A percentile compares a stretch with the other conserved stretches of the same genome.
Evolutionary conservation across 2,888 invertebrate species (phyloP).

Genomic region (Agrotis puta): DNA sequence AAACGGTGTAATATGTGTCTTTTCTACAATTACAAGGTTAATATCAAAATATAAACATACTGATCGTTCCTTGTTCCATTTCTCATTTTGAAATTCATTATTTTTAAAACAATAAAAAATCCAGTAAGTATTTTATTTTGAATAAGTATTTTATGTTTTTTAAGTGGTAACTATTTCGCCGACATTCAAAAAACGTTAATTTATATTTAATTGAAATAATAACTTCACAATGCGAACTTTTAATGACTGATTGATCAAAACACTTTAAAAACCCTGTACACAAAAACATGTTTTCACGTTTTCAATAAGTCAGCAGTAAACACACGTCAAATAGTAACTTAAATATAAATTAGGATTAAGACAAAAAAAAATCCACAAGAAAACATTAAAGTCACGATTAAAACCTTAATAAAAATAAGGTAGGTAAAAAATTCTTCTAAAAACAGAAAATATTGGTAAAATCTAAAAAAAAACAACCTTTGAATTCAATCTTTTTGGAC

Average conservation of each 20-base stretch:
- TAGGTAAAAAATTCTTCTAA: background rate
- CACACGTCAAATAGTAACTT: background rate
- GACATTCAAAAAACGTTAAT: conserved; percentile 58
- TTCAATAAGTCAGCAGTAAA: background rate
- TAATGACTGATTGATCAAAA: conserved; percentile 18
- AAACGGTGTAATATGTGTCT: background rate
- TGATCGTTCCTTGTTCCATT: background rate
- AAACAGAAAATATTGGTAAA: background rate
- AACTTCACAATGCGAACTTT: conserved; percentile 15
- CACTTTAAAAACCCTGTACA: conserved; percentile 9
- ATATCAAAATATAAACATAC: background rate
- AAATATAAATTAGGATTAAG: background rate
- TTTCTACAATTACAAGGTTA: background rate
- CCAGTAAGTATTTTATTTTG: background rate
- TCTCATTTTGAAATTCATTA: background rate
- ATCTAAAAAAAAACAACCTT: too few species aligned
- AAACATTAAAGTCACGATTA: background rate
- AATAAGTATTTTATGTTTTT: background rate
- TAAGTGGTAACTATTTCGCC: conserved; percentile 21
- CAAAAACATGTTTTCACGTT: conserved; percentile 11
- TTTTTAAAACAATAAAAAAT: background rate
- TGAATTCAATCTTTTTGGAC: too few species aligned
- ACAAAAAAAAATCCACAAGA: background rate
- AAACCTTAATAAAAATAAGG: background rate
- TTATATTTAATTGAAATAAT: conserved; percentile 36